Base-by-base conservation (phyloP, 2,113 vertebrate species). In the Rynchops niger region DNA sequence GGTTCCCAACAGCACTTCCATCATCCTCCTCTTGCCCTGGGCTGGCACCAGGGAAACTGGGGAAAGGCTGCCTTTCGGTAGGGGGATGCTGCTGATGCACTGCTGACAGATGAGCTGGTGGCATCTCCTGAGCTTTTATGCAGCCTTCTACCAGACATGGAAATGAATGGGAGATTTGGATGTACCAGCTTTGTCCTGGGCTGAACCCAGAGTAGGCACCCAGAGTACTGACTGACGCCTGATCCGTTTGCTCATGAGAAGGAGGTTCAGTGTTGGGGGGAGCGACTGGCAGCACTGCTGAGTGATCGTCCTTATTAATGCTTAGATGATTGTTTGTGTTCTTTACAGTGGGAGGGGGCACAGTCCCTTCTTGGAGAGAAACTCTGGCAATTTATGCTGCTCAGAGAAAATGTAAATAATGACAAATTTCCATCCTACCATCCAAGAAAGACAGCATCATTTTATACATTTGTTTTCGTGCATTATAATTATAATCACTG, bases 381-480 rank as follows among this genome's bases (percentile, higher is more conserved):
- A 63, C 0, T 0, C 61, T 91, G 81, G 47, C 59, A 27, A 21
- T 85, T 84, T 88, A 34, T 87, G 40, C 65, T 93, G 81, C 65
- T 58, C 0, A 0, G 29, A 23, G 45, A 95, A 95, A 95, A 96
- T 70, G 70, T 93, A 95, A 97, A 91, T 92, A 91, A 62, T 69
- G 47, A 50, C 59, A 72, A 82, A 79, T 96, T 96, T 97, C 97
- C 97, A 95, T 95, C 73, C 88, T 76, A 65, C 65, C 9, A 4
- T 95, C 96, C 96, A 95, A 95, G 93, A 96, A 84, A 89, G 90
- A 62, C 71, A 89, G 66, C 63, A 87, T 82, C 2, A 26, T 87
- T 82, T 94, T 61, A 49, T 91, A 66, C 30, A 26, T 94, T 95
- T 91, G 52, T 88, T 97, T 94, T 89, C 20, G 45, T 91, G 53